Base-by-base conservation (phyloP, 2,888 invertebrate genomes). In the Agelastica alni region DNA sequence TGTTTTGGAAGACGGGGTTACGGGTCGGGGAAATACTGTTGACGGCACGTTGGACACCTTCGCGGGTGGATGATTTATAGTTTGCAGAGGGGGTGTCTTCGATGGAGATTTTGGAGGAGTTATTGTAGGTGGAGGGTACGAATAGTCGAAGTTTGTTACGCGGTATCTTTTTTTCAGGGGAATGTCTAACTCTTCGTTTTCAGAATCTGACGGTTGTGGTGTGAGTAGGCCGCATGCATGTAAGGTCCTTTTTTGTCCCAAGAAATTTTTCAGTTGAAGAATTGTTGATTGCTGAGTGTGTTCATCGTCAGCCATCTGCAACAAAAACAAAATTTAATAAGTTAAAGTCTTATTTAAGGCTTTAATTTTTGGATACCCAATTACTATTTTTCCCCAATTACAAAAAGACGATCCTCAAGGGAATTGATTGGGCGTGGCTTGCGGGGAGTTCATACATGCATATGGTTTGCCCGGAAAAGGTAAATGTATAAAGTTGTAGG, bases 181-280 rank as follows among this genome's bases (percentile, higher is more conserved):
- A 44, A 71, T 72, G 34, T 76, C 75, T 34, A 70, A 61, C 42
- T 77, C 61, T 57, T 77, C 76, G 54, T 77, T 75, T 78, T 93
- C 93, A 0, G 90, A 89, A 75, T 93, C 93, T 0, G 92, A 92
- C 13, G 91, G 89, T 75, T 92, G 91, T 0, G 93, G 93, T 2
- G 93, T 93, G 51, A 89, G 69, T 0, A 73, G 70, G 26, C 70
- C 65, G 65, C 62, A 57, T 3, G 67, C 62, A 3, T 68, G 66
- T 3, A 59, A 56, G 1, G 67, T 55, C 18, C 69, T 61, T 60
- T 74, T 69, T 45, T 71, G 70, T 3, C 67, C 68, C 56, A 71
- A 48, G 16, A 68, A 64, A 17, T 61, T 61, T 22, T 65, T 59
- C 3, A 68, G 61, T 52, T 66, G 65, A 51, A 61, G 57, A 10